Base-by-base conservation (phyloP, 2,888 invertebrate genomes). In the Ormyrus labotus region DNA sequence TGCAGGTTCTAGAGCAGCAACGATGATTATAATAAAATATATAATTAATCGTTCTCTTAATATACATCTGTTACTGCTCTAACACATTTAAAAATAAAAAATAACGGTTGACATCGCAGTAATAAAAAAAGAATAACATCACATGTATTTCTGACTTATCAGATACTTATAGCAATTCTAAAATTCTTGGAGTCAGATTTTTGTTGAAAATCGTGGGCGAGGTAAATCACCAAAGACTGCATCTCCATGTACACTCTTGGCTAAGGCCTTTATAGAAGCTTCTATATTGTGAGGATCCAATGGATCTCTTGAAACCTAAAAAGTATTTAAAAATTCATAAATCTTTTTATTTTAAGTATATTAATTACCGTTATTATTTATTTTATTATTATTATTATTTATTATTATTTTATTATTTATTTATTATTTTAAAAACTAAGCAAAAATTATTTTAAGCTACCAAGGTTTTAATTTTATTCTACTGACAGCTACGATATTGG, bases 221-320 rank as follows among this genome's bases (percentile, higher is more conserved):
- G 98, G 98, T 88, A 97, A 92, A 88, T 97, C 98, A 34, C 96
- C 96, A 92, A 96, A 97, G 85, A 96, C 95, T 47, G 94, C 92
- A 91, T 97, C 96, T 82, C 96, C 96, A 91, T 96, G 96, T 82
- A 97, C 96, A 86, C 97, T 97, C 87, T 95, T 95, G 34, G 97
- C 97, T 87, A 98, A 92, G n/a, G 97, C 97, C 91, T 96, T 96
- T 89, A 98, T 97, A 89, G 96, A 96, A 63, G 97, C 97, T 83
- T 97, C 96, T 89, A 98, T 97, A 90, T 97, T 96, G 82, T 94
- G 93, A 51, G 95, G 93, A 85, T 89, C 89, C 51, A 88, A 85
- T 6, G 89, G 89, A 84, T 89, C 87, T 81, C 85, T 85, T 67
- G 90, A 86, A 60, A 87, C 81, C 89, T 86, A 72, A 65, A 81